Percentiles rank a stretch among this genome's conserved stretches.
Evolutionary conservation across 2,113 vertebrate genomes (phyloP).

Genomic region (Poeciliopsis occidentalis): DNA sequence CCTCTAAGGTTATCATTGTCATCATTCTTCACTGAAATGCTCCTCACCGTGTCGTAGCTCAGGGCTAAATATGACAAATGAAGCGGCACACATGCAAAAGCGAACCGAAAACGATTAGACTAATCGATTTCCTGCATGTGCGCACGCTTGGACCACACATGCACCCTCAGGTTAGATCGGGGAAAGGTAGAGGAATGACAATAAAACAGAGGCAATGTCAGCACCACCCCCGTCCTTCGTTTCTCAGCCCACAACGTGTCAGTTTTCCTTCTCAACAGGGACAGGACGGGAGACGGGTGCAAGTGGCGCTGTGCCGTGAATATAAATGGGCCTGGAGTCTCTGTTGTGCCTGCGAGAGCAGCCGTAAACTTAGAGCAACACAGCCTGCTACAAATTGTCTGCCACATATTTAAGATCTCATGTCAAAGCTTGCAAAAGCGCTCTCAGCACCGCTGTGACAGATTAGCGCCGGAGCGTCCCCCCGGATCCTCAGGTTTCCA

Average conservation of each 20-base stretch:
- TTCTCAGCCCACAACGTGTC: constrained; percentile 36
- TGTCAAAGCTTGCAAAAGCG: constrained; percentile 4
- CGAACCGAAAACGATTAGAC: constrained; percentile 43
- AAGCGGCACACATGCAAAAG: constrained; percentile 20
- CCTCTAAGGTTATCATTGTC: constrained; percentile 47
- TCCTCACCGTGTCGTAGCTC: constrained; percentile 27
- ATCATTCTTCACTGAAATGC: constrained; percentile 38
- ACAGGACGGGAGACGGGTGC: constrained; percentile 56
- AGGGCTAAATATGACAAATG: constrained; percentile 61
- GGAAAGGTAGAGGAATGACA: constrained; percentile 53
- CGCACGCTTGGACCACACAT: constrained; percentile 29
- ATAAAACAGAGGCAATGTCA: constrained; percentile 19
- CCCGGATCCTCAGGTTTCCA: constrained; percentile 4
- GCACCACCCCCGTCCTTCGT: neutral
- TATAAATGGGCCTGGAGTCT: constrained; percentile 60
- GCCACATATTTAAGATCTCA: constrained; percentile 34
- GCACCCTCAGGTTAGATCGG: constrained; percentile 43
- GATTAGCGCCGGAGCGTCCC: neutral
- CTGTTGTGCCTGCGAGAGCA: constrained; percentile 51
- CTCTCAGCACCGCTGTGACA: neutral
- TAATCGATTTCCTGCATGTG: constrained; percentile 41
- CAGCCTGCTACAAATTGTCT: constrained; percentile 19
- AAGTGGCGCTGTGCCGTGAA: constrained; percentile 57
- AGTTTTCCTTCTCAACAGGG: constrained; percentile 66
- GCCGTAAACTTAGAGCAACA: constrained; percentile 48